A percentile compares a stretch with the other conserved stretches of the same genome.
phyloP scores from a whole-genome alignment of 2,113 vertebrate genomes.

The Scatophagus argus region DNA sequence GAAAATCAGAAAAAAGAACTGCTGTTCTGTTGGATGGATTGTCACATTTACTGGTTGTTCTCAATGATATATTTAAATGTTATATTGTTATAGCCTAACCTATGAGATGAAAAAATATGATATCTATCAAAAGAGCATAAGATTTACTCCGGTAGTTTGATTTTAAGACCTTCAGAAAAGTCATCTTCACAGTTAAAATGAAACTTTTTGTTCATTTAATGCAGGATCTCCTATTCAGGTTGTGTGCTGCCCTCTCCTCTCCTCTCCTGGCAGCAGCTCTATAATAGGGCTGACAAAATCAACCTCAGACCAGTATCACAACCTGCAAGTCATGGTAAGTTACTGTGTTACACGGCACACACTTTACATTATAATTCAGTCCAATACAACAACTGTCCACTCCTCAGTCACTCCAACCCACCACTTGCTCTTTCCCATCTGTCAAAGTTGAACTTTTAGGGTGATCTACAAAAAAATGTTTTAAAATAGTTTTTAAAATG shows the following conservation, averaged over 20 bases:
- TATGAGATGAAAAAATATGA: background rate
- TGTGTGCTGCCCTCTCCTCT: background rate
- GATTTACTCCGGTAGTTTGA: background rate
- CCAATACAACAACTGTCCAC: background rate
- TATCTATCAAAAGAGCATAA: background rate
- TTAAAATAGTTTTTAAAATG: too few species aligned
- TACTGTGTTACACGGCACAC: too few species aligned
- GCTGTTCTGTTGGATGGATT: background rate
- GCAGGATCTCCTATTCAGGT: background rate
- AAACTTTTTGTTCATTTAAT: background rate
- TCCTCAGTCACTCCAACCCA: background rate
- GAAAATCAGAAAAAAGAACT: background rate
- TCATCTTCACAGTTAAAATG: background rate
- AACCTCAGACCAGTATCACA: background rate
- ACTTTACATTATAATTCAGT: background rate
- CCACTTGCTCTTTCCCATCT: background rate
- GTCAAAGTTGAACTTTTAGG: background rate
- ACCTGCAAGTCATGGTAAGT: background rate
- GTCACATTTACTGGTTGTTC: background rate
- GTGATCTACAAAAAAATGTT: background rate
- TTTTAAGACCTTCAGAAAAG: background rate
- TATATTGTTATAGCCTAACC: background rate
- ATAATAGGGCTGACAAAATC: background rate
- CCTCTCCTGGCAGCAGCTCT: background rate
- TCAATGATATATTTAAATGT: background rate